Evolutionary conservation across 2,113 vertebrate genomes (phyloP).

Genomic region (Panthera uncia): DNA sequence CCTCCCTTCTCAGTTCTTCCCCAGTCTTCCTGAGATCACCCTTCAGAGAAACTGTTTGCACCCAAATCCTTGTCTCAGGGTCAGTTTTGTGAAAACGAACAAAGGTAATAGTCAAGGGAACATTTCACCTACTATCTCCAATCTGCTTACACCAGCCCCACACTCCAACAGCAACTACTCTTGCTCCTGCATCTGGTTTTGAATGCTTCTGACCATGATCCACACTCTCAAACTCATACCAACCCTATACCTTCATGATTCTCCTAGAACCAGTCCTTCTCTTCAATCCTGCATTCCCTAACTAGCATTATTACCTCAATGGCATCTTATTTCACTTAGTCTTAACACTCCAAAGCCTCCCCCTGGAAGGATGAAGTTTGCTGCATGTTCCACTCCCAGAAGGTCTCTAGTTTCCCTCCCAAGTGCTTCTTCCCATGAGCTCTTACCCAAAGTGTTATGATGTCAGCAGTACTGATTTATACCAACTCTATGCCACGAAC

Average conservation of each 20-base stretch:
- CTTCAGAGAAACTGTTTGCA: background rate
- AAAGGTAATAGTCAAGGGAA: background rate
- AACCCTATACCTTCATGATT: background rate
- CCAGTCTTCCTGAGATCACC: background rate
- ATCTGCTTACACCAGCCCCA: background rate
- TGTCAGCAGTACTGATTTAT: background rate
- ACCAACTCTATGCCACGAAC: background rate
- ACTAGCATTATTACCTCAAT: background rate
- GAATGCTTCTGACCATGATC: background rate
- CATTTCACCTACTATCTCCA: background rate
- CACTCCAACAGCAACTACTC: background rate
- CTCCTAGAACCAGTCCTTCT: background rate
- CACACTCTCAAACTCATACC: background rate
- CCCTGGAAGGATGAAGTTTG: background rate
- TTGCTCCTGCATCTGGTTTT: background rate
- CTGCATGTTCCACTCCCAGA: background rate
- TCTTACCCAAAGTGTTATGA: background rate
- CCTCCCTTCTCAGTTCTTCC: background rate
- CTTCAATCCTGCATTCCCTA: background rate
- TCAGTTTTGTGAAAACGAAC: background rate
- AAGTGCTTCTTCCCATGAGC: background rate
- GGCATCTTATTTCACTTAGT: background rate
- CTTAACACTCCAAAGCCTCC: background rate
- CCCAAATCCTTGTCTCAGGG: background rate
- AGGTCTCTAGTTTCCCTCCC: background rate